These are phyloP conservation scores for Synchiropus splendidus DNA, from an alignment of 2,113 vertebrate genomes.

Conservation along the genomic window DNA sequence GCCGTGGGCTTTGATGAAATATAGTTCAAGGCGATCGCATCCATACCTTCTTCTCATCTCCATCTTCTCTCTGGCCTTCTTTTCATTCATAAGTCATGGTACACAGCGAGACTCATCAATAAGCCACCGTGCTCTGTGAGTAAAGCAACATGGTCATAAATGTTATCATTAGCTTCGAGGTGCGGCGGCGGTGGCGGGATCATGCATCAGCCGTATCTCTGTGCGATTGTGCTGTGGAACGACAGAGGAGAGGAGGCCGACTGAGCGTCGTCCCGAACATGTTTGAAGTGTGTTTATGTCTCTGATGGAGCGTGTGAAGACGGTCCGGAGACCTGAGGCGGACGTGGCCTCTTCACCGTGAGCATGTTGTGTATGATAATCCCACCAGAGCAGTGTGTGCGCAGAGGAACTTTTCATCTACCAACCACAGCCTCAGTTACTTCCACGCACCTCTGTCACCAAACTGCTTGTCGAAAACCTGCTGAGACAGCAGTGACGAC, in stretches of 20 bases:
- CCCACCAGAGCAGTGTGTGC: too few species aligned
- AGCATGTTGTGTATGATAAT: too few species aligned
- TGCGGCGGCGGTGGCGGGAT: slow-evolving; percentile 23
- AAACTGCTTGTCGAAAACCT: too few species aligned
- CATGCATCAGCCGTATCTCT: slow-evolving; percentile 32
- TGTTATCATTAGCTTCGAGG: slow-evolving; percentile 57
- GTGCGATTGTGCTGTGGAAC: slow-evolving; percentile 8
- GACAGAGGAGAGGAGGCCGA: slow-evolving; percentile 5
- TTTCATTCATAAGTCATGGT: slow-evolving; percentile 66
- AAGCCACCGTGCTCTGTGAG: slow-evolving; percentile 44
- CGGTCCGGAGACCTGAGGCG: not conserved
- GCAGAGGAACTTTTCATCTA: too few species aligned
- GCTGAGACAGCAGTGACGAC: too few species aligned
- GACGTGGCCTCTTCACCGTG: too few species aligned
- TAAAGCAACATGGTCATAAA: slow-evolving; percentile 56
- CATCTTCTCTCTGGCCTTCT: slow-evolving; percentile 37
- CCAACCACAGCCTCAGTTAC: too few species aligned
- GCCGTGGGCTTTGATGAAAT: slow-evolving; percentile 60
- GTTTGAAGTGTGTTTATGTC: too few species aligned
- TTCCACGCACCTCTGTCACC: too few species aligned
- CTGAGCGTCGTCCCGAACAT: slow-evolving; percentile 5
- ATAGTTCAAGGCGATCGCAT: slow-evolving; percentile 55
- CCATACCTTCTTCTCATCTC: slow-evolving; percentile 49
- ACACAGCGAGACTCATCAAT: slow-evolving; percentile 61
- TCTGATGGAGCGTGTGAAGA: slow-evolving; percentile 4